Conservation (phyloP, 2,113 vertebrate genomes). For the Pavo muticus region DNA sequence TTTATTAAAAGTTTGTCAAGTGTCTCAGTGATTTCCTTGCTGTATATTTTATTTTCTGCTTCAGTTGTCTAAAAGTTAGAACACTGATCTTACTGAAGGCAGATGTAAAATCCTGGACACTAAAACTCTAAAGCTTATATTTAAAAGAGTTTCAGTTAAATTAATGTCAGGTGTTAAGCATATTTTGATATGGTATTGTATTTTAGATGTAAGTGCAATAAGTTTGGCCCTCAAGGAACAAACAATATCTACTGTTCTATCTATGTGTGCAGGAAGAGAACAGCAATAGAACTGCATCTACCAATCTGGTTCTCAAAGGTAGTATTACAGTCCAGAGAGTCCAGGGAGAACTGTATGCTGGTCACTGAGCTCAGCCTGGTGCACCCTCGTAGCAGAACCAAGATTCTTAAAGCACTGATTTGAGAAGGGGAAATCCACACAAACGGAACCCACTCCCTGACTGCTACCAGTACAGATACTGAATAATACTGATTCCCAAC, state of each 20-base stretch:
- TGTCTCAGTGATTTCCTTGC: neutral
- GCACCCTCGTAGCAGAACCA: neutral
- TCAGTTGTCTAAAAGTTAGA: neutral
- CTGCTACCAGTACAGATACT: neutral
- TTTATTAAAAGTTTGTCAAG: neutral
- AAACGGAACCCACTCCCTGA: neutral
- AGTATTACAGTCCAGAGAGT: neutral
- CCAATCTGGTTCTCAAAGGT: neutral
- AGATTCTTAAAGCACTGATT: neutral
- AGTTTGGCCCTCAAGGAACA: fast-evolving
- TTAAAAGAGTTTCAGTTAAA: neutral
- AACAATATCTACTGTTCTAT: neutral
- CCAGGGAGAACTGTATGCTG: fast-evolving
- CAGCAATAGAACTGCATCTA: neutral
- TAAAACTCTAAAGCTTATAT: neutral
- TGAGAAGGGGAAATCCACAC: neutral
- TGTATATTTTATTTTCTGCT: neutral
- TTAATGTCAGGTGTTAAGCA: neutral
- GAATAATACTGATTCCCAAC: neutral
- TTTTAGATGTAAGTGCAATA: neutral
- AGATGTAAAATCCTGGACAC: neutral
- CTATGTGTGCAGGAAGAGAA: neutral
- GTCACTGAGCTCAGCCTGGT: neutral
- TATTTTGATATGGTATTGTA: neutral
- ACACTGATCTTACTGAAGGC: neutral